phyloP scores from a whole-genome alignment of 2,797 vertebrate species.

The Clamator glandarius region DNA sequence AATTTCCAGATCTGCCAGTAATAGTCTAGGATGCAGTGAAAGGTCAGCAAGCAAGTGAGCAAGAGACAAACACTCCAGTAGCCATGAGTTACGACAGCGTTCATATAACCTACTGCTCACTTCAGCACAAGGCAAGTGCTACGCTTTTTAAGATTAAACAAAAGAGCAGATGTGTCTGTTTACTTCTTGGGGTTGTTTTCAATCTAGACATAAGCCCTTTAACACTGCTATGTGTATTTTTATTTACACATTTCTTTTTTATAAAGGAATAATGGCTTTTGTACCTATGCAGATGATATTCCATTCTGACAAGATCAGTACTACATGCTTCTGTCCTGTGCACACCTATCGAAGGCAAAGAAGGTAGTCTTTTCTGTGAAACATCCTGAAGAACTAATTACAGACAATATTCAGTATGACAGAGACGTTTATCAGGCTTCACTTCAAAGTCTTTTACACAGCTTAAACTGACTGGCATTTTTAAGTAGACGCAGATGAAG shows the following conservation, averaged over 20 bases:
- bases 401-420: constrained; percentile 36
- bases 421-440: constrained; percentile 46
- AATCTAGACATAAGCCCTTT: constrained; percentile 30
- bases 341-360: constrained; percentile 44
- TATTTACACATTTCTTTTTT: constrained; percentile 53
- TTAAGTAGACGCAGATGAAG: not conserved
- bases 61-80: not conserved
- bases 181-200: constrained; percentile 27
- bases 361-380: constrained; percentile 42
- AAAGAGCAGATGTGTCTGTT: constrained; percentile 39
- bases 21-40: not conserved
- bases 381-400: not conserved
- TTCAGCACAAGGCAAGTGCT: not conserved
- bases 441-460: not conserved
- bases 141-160: constrained; percentile 41
- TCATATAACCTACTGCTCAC: not conserved
- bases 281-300: constrained; percentile 17
- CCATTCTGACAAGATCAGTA: constrained; percentile 4
- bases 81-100: not conserved
- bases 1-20: not conserved
- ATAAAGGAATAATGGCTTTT: constrained; percentile 35
- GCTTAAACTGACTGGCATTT: not conserved
- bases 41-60: not conserved
- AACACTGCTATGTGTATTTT: constrained; percentile 18
- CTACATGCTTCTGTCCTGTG: constrained; percentile 23